phyloP scores from a whole-genome alignment of 2,888 invertebrate genomes.

The Dryobotodes eremita region DNA sequence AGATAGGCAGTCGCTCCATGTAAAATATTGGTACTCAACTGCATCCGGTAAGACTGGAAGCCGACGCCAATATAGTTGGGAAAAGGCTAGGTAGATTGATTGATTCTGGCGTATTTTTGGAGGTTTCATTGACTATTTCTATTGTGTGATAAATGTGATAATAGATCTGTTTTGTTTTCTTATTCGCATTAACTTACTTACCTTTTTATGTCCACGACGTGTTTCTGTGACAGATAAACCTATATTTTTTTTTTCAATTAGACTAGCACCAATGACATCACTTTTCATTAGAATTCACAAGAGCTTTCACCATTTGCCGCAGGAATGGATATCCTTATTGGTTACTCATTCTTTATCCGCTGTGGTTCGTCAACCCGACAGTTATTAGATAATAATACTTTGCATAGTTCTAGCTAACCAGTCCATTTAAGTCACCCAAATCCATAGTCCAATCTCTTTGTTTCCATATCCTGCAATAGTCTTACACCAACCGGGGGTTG shows the following conservation, averaged over 20 bases:
- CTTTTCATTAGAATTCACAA: constrained; percentile 47
- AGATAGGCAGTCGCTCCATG: neutral
- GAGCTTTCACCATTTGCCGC: constrained; percentile 41
- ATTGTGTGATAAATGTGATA: neutral
- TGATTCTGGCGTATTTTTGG: neutral
- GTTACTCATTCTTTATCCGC: constrained; percentile 43
- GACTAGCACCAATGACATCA: constrained; percentile 36
- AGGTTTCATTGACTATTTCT: neutral
- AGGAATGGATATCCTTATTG: constrained; percentile 53
- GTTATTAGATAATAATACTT: too few relatives aligned
- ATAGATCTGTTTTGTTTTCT: neutral
- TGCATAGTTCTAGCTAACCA: too few relatives aligned
- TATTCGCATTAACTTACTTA: neutral
- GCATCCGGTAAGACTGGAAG: neutral
- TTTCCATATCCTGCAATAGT: too few relatives aligned
- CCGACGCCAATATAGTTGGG: neutral
- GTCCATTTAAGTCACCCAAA: too few relatives aligned
- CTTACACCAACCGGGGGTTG: too few relatives aligned
- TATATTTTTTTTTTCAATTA: neutral
- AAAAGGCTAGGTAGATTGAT: neutral
- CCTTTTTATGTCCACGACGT: neutral
- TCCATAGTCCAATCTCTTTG: too few relatives aligned
- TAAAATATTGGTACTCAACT: neutral
- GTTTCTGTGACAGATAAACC: neutral
- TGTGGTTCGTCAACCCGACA: constrained; percentile 10